Evolutionary conservation across 2,888 invertebrate genomes (phyloP), one percentile per base, ranked within the genome.

Genomic region (Chrysodeixis includens): DNA sequence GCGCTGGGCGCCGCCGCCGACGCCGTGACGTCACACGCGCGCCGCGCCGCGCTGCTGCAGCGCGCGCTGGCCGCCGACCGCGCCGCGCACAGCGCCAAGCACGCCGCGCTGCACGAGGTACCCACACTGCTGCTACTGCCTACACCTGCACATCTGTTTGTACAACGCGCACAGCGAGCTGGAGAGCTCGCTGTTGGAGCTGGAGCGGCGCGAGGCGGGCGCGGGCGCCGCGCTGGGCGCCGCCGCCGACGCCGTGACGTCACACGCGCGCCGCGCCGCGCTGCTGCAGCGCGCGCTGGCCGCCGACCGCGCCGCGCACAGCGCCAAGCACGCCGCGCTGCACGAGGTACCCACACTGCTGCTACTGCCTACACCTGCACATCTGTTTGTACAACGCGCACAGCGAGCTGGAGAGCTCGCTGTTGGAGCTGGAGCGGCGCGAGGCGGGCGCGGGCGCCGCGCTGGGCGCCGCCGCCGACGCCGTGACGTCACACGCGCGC

Each of bases 301-400:
- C 0, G 97, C 97, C 65, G 98, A 98, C 84, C 96, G 96, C 72
- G 93, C 95, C 55, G 95, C 96, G 0, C 78, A 88, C 1, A 5
- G 3, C 0, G 76, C 57, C 20, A 82, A 77, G 76, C 16, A 6
- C 2, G 9, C 18, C 1, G 72, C 74, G n/a, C 59, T 82, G 6
- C 64, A 35, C 3, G 52, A 76, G 76, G 69, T 74, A 16, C 32
- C 16, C 0, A 9, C 10, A 1, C 9, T 32, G 9, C 35, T 52
- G n/a, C n/a, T n/a, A n/a, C n/a, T n/a, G n/a, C n/a, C n/a, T n/a
- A n/a, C n/a, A n/a, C n/a, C n/a, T n/a, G n/a, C n/a, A n/a, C n/a
- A n/a, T n/a, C n/a, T n/a, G n/a, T n/a, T n/a, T n/a, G n/a, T n/a
- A n/a, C 53, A 96, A 96, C 22, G 94, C 95, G 40, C 92, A 99